These are phyloP conservation scores for Thereva unica DNA, from an alignment of 2,888 invertebrate species.

Conservation along the genomic window DNA sequence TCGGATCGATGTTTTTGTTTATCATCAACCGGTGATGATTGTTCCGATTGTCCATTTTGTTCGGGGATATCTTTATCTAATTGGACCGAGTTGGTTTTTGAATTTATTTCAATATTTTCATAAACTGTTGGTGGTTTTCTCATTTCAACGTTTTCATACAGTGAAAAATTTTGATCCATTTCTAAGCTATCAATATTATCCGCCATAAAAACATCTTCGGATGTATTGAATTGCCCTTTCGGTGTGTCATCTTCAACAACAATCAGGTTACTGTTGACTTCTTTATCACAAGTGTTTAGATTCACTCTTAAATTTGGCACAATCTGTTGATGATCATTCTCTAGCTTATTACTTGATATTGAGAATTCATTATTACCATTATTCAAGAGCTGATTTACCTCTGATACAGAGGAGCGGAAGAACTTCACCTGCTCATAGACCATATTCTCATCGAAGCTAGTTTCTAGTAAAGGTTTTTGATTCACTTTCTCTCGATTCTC, in stretches of 20 bases:
- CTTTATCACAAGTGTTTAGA: constrained; percentile 21
- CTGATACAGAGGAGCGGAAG: constrained; percentile 72
- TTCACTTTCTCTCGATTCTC: constrained; percentile 3
- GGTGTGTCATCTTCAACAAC: constrained; percentile 40
- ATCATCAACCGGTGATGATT: neutral
- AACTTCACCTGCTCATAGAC: constrained; percentile 79
- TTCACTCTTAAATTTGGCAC: constrained; percentile 37
- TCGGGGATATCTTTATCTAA: neutral
- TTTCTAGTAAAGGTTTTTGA: constrained; percentile 60
- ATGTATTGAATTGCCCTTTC: constrained; percentile 43
- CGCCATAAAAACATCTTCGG: constrained; percentile 46
- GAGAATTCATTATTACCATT: constrained; percentile 44
- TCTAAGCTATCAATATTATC: constrained; percentile 47
- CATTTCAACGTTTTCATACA: constrained; percentile 58
- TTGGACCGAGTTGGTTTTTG: constrained; percentile 42
- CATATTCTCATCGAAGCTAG: constrained; percentile 61
- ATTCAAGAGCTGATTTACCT: constrained; percentile 68
- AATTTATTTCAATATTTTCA: constrained; percentile 54
- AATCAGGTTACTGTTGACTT: constrained; percentile 45
- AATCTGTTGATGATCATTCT: constrained; percentile 25
- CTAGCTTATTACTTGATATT: constrained; percentile 1
- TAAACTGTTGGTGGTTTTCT: constrained; percentile 54
- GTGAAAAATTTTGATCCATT: constrained; percentile 49
- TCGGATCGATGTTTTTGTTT: constrained; percentile 32
- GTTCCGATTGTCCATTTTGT: neutral